Evolutionary conservation across 2,797 vertebrate species (phyloP).

Genomic region (Setipinna tenuifilis): DNA sequence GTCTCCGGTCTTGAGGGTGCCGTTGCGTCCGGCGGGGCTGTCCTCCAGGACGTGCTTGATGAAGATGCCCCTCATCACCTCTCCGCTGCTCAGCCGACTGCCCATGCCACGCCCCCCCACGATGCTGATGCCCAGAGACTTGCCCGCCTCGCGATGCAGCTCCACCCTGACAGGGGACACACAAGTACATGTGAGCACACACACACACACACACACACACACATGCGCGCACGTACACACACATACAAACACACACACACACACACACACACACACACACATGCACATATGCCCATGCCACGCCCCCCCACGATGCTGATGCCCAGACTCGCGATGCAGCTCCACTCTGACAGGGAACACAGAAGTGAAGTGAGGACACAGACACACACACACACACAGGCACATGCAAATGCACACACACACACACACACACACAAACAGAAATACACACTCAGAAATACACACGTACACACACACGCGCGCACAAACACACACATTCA

Average conservation of each 20-base stretch:
- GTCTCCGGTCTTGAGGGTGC: slow-evolving; percentile 94
- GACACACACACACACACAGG: background rate
- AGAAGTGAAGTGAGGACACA: background rate
- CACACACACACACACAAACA: background rate
- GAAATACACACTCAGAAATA: no score
- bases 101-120: slow-evolving; percentile 98
- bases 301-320: slow-evolving; percentile 98
- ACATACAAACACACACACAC: background rate
- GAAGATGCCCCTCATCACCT: slow-evolving; percentile 98
- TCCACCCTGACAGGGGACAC: slow-evolving; percentile 80
- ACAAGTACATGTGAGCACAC: background rate
- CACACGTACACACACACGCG: background rate
- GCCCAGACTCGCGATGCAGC: slow-evolving; percentile 89
- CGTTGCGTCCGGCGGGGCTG: slow-evolving; percentile 92
- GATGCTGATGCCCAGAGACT: slow-evolving; percentile 97
- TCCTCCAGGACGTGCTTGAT: slow-evolving; percentile 97
- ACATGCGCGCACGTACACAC: background rate
- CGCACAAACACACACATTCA: no score
- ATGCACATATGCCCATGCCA: slow-evolving; percentile 85
- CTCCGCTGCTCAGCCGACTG: slow-evolving; percentile 92
- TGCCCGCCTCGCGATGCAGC: slow-evolving; percentile 89
- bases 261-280: background rate
- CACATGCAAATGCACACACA: background rate
- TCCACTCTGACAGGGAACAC: slow-evolving; percentile 80
- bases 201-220: background rate